Evolutionary conservation across 2,888 invertebrate genomes (phyloP).

Genomic region (Ectobius pallidus): DNA sequence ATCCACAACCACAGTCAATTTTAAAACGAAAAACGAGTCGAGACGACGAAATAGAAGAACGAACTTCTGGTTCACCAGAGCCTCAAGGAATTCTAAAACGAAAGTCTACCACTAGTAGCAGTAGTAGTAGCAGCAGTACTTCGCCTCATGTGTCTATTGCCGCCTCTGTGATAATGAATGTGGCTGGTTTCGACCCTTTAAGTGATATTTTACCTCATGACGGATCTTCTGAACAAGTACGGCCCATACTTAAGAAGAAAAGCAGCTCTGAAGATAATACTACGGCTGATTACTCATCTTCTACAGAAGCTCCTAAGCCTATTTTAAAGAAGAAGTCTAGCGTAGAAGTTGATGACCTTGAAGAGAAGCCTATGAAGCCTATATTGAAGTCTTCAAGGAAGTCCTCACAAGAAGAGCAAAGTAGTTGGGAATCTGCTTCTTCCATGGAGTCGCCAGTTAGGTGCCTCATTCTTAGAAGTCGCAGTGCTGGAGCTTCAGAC

Average conservation of each 20-base stretch:
- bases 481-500: conserved; percentile 25
- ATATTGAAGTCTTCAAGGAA: conserved; percentile 78
- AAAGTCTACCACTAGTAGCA: conserved; percentile 64
- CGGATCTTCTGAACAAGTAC: conserved; percentile 64
- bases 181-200: conserved; percentile 57
- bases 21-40: conserved; percentile 72
- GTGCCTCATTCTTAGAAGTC: conserved; percentile 30
- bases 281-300: conserved; percentile 45
- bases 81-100: conserved; percentile 78
- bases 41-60: conserved; percentile 62
- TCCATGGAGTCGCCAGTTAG: conserved; percentile 23
- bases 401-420: conserved; percentile 55
- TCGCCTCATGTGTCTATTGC: conserved; percentile 72
- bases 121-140: conserved; percentile 62
- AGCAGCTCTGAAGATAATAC: conserved; percentile 71
- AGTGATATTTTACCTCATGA: conserved; percentile 19
- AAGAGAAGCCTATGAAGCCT: conserved; percentile 68
- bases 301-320: conserved; percentile 59
- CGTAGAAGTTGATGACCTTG: conserved; percentile 70
- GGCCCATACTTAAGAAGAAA: conserved; percentile 85
- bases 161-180: conserved; percentile 69
- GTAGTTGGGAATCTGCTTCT: not conserved
- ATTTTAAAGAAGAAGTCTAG: conserved; percentile 88
- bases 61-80: conserved; percentile 68
- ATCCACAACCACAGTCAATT: conserved; percentile 62